phyloP scores from a whole-genome alignment of 2,797 vertebrate species.

The Picus viridis region DNA sequence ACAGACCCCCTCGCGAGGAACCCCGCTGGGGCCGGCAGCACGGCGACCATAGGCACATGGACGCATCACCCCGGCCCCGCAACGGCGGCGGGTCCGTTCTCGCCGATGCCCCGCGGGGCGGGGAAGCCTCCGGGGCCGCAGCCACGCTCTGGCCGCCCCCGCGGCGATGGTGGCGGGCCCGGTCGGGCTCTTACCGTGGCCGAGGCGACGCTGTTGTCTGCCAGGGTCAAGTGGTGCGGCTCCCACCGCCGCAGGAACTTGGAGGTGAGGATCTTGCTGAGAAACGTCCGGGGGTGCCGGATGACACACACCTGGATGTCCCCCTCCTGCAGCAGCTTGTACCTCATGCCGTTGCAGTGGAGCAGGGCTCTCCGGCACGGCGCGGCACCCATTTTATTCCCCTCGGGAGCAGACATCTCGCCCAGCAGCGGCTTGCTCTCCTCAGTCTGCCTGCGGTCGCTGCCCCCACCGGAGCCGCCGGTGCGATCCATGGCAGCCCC shows the following conservation, averaged over 20 bases:
- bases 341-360: slow-evolving; percentile 94
- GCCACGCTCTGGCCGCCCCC: neutral
- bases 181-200: slow-evolving; percentile 87
- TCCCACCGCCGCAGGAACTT: slow-evolving; percentile 97
- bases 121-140: neutral
- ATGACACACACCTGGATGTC: slow-evolving; percentile 99
- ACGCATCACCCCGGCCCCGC: neutral
- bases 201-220: slow-evolving; percentile 93
- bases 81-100: neutral
- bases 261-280: slow-evolving; percentile 98
- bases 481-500: slow-evolving; percentile 88
- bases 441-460: slow-evolving; percentile 90
- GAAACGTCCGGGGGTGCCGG: slow-evolving; percentile 96
- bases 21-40: neutral
- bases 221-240: slow-evolving; percentile 94
- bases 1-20: no score
- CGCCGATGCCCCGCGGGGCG: neutral
- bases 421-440: slow-evolving; percentile 93
- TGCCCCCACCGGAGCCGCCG: slow-evolving; percentile 81
- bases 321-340: slow-evolving; percentile 97
- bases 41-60: neutral
- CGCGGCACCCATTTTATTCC: slow-evolving; percentile 85
- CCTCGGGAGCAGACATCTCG: slow-evolving; percentile 85
- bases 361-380: slow-evolving; percentile 88
- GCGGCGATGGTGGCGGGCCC: neutral